Evolutionary conservation across 2,113 vertebrate species (phyloP).

Genomic region (Dipodomys stephensi): DNA sequence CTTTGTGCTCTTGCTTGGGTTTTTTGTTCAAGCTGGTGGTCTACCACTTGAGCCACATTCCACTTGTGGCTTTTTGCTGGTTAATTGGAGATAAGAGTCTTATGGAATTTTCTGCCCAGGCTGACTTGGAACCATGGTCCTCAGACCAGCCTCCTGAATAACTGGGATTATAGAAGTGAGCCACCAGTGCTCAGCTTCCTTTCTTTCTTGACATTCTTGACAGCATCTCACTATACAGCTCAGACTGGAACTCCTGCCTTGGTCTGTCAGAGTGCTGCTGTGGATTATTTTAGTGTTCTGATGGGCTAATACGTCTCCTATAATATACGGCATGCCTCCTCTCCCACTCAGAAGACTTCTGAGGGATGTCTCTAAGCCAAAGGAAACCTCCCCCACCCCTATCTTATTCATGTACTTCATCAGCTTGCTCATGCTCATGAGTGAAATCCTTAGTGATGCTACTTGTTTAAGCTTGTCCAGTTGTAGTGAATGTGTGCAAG

Average conservation of each 20-base stretch:
- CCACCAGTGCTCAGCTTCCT: too few relatives aligned
- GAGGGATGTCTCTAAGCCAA: background rate
- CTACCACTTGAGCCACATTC: too few relatives aligned
- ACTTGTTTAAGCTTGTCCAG: accelerated
- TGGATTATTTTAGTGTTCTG: background rate
- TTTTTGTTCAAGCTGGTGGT: too few relatives aligned
- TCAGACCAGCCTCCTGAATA: too few relatives aligned
- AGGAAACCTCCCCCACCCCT: background rate
- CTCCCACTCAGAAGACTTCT: background rate
- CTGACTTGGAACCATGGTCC: background rate
- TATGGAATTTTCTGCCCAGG: background rate
- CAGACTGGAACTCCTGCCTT: background rate
- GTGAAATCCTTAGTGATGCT: too few relatives aligned
- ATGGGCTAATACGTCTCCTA: background rate
- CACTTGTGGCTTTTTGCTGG: too few relatives aligned
- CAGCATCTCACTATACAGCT: too few relatives aligned
- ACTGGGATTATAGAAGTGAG: too few relatives aligned
- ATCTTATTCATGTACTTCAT: background rate
- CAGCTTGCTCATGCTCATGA: background rate
- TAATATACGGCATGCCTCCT: background rate
- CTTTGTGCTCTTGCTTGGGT: too few relatives aligned
- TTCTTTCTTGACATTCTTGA: too few relatives aligned
- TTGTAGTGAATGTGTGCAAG: background rate
- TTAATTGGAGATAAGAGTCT: too few relatives aligned
- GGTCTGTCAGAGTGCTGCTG: too few relatives aligned